Evolutionary conservation across 2,888 invertebrate species (phyloP).

Genomic region (Nemurella pictetii): DNA sequence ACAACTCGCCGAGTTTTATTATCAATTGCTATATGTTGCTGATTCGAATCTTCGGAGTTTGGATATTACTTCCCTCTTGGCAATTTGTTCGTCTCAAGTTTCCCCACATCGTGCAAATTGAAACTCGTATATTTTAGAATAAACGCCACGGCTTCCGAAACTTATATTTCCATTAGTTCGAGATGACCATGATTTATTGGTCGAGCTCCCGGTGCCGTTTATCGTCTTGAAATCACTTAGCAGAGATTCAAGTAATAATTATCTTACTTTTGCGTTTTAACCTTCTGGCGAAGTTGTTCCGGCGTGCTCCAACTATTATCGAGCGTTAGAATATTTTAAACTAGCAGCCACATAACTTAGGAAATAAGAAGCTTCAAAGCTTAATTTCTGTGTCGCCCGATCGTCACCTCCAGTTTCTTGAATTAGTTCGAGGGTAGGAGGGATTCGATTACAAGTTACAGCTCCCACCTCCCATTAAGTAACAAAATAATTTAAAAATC

Average conservation of each 20-base stretch:
- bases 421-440: too few species aligned
- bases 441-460: too few species aligned
- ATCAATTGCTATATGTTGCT: conserved; percentile 13
- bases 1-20: conserved; percentile 4
- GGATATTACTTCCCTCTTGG: conserved; percentile 1
- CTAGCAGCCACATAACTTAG: too few species aligned
- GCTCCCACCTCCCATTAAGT: too few species aligned
- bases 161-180: not conserved
- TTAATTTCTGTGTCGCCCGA: too few species aligned
- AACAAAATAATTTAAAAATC: too few species aligned
- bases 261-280: not conserved
- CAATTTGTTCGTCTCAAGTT: conserved; percentile 13
- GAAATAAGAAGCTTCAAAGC: too few species aligned
- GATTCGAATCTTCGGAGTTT: conserved; percentile 9
- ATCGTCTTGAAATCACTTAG: not conserved
- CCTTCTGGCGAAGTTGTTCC: not conserved
- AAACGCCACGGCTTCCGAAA: not conserved
- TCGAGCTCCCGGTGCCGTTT: not conserved
- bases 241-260: not conserved
- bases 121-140: not conserved
- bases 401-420: too few species aligned
- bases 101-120: not conserved
- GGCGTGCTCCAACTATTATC: not conserved
- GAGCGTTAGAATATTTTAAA: too few species aligned
- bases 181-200: not conserved